These are phyloP conservation scores for Tryphoninae sp. DNA, from an alignment of 2,888 invertebrate species.

Conservation along the genomic window DNA sequence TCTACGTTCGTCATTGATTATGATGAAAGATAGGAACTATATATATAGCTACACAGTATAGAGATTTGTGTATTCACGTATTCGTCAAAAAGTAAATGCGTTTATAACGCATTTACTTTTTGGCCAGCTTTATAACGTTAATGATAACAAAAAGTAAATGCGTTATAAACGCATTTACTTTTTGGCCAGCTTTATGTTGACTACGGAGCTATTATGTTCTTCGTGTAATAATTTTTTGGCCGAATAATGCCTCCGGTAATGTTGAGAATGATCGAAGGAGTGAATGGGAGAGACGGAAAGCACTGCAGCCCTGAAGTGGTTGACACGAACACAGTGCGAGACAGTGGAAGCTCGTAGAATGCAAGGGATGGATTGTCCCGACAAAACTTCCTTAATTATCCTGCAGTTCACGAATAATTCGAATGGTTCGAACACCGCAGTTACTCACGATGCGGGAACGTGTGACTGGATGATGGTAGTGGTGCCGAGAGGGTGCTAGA, in stretches of 20 bases:
- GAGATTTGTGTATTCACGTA: too few relatives aligned
- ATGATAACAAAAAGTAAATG: too few relatives aligned
- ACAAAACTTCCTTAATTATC: conserved; percentile 80
- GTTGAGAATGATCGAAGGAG: not conserved
- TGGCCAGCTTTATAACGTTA: too few relatives aligned
- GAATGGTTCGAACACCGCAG: conserved; percentile 63
- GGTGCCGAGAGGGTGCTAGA: conserved; percentile 47
- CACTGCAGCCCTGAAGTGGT: conserved; percentile 22
- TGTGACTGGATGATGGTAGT: not conserved
- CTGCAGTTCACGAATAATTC: conserved; percentile 72
- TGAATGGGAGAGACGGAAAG: not conserved
- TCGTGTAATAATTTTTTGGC: too few relatives aligned
- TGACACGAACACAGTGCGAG: conserved; percentile 17
- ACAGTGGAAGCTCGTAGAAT: conserved; percentile 55
- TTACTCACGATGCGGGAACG: conserved; percentile 42
- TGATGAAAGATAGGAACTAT: too few relatives aligned
- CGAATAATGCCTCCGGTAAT: not conserved
- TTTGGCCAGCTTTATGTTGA: too few relatives aligned
- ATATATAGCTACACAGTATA: too few relatives aligned
- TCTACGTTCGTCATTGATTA: too few relatives aligned
- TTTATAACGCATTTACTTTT: too few relatives aligned
- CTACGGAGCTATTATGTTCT: too few relatives aligned
- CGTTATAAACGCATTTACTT: too few relatives aligned
- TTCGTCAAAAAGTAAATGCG: too few relatives aligned
- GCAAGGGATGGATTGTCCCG: conserved; percentile 74